Evolutionary conservation across 2,113 vertebrate species (phyloP).

Genomic region (Megaceryle torquata): DNA sequence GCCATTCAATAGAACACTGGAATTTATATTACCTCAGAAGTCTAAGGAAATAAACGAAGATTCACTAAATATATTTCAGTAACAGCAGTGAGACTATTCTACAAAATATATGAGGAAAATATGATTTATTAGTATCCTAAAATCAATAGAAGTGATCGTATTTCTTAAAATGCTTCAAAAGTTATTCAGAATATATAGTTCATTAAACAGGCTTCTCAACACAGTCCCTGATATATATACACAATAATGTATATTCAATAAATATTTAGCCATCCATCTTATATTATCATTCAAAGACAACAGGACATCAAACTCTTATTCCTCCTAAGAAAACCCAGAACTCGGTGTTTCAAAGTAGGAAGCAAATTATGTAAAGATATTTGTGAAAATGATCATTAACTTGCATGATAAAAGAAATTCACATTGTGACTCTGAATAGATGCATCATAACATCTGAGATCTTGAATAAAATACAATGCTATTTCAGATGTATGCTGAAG

Average conservation of each 20-base stretch:
- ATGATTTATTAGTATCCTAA: not conserved
- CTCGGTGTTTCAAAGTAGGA: not conserved
- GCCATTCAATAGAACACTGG: not conserved
- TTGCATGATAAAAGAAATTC: not conserved
- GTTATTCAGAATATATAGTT: not conserved
- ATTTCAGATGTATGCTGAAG: not conserved
- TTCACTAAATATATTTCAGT: not conserved
- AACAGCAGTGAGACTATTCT: not conserved
- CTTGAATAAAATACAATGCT: not conserved
- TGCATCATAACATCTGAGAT: not conserved
- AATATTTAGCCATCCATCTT: not conserved
- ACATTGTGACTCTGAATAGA: not conserved
- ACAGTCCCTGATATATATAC: not conserved
- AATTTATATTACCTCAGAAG: not conserved
- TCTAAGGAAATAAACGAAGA: not conserved
- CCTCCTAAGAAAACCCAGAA: not conserved
- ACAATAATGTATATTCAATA: not conserved
- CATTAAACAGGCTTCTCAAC: not conserved
- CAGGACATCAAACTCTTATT: not conserved
- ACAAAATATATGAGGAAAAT: not conserved
- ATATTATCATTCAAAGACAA: not conserved
- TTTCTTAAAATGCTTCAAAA: constrained; percentile 29
- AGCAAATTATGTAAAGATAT: not conserved
- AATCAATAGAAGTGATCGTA: not conserved
- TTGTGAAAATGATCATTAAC: constrained; percentile 14